phyloP scores from a whole-genome alignment of 92 coral and sea anemone species.

The Chrysogorgia sp. region DNA sequence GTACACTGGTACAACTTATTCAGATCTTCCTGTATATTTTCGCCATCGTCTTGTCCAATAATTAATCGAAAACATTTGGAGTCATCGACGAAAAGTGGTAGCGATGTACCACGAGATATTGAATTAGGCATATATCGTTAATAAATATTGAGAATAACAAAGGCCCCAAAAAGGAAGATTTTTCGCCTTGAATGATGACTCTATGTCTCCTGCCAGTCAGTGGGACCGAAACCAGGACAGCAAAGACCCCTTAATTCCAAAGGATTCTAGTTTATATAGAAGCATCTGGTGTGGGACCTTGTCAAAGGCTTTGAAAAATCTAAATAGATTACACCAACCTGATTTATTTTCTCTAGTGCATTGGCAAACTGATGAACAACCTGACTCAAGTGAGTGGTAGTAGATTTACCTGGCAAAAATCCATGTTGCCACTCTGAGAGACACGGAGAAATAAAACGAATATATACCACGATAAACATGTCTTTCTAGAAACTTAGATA shows the following conservation, averaged over 20 bases:
- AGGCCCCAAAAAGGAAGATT: slow-evolving; percentile 4
- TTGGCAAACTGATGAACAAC: slow-evolving; percentile 29
- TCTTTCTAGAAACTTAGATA: slow-evolving; percentile 53
- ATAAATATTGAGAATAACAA: neutral
- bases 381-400: slow-evolving; percentile 40
- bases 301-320: slow-evolving; percentile 32
- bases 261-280: neutral
- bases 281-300: slow-evolving; percentile 14
- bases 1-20: slow-evolving; percentile 16
- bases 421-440: slow-evolving; percentile 55
- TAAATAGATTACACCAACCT: slow-evolving; percentile 37
- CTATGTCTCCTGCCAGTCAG: neutral
- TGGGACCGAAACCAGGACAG: neutral
- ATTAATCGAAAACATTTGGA: slow-evolving; percentile 30
- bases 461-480: slow-evolving; percentile 41
- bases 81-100: neutral
- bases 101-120: too few species aligned
- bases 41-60: slow-evolving; percentile 47
- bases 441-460: slow-evolving; percentile 29
- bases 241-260: slow-evolving; percentile 5
- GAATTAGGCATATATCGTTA: slow-evolving; percentile 11
- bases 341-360: slow-evolving; percentile 34
- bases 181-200: neutral
- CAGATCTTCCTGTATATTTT: slow-evolving; percentile 10
- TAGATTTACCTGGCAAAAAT: slow-evolving; percentile 45